These are phyloP conservation scores for Amblyraja radiata DNA, from an alignment of 2,797 vertebrate species.

Conservation along the genomic window DNA sequence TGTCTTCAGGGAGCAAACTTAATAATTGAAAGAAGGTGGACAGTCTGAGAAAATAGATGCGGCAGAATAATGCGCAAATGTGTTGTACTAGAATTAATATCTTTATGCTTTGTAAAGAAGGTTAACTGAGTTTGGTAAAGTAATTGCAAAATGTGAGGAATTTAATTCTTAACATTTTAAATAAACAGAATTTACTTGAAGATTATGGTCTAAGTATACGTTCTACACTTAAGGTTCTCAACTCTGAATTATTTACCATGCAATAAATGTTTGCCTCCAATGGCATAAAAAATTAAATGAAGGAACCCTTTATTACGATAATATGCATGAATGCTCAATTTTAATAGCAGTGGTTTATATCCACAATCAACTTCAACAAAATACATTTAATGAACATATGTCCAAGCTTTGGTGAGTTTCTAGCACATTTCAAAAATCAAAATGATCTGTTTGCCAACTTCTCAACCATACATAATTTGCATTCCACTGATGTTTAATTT, in stretches of 20 bases:
- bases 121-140: no score
- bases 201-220: not conserved
- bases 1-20: not conserved
- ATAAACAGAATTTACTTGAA: not conserved
- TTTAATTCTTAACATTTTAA: not conserved
- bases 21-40: not conserved
- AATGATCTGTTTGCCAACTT: conserved; percentile 44
- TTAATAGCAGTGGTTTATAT: not conserved
- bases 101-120: not conserved
- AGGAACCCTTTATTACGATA: not conserved
- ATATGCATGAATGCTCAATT: not conserved
- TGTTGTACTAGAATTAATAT: not conserved
- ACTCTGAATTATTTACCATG: not conserved
- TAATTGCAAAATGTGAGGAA: not conserved
- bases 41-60: not conserved
- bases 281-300: not conserved
- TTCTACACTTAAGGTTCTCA: not conserved
- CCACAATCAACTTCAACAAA: conserved; percentile 38
- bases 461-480: conserved; percentile 44
- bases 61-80: not conserved
- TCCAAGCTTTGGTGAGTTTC: conserved; percentile 46
- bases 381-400: conserved; percentile 45
- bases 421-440: conserved; percentile 41
- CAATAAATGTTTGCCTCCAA: not conserved
- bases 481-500: conserved; percentile 33